Conservation (phyloP, 2,113 vertebrate species). For the Diglossa brunneiventris region DNA sequence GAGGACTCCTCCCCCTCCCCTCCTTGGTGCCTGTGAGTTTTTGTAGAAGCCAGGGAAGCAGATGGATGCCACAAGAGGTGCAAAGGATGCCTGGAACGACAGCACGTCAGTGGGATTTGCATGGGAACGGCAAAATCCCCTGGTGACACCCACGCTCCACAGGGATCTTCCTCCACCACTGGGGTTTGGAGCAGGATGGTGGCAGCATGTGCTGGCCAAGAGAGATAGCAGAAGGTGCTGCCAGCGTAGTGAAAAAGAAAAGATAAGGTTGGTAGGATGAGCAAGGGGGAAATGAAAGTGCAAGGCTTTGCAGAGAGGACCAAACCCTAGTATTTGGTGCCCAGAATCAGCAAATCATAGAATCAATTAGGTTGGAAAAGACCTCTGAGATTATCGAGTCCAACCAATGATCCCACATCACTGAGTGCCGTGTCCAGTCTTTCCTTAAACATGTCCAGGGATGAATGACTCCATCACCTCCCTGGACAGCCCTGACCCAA, state of each 20-base stretch:
- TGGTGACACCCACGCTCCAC: neutral
- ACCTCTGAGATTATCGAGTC: neutral
- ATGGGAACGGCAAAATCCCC: neutral
- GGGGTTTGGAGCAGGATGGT: neutral
- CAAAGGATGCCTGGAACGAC: neutral
- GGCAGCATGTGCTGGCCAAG: neutral
- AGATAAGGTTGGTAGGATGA: neutral
- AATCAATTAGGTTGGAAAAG: neutral
- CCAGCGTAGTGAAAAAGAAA: fast-evolving
- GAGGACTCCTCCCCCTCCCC: neutral
- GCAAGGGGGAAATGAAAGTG: neutral
- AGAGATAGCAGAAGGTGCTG: neutral
- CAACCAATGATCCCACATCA: neutral
- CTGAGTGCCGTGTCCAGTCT: fast-evolving
- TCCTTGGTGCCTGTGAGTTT: neutral
- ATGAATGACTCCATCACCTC: neutral
- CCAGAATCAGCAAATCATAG: neutral
- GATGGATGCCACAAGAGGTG: constrained; percentile 3
- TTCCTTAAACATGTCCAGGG: neutral
- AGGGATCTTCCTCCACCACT: neutral
- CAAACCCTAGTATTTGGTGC: neutral
- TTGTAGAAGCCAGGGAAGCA: neutral
- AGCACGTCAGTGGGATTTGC: neutral
- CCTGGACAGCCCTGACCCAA: neutral
- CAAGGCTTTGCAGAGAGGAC: neutral